A percentile compares a stretch with the other conserved stretches of the same genome.
Conservation (phyloP, 1,140 invertebrate species). For the Penaeus vannamei region DNA sequence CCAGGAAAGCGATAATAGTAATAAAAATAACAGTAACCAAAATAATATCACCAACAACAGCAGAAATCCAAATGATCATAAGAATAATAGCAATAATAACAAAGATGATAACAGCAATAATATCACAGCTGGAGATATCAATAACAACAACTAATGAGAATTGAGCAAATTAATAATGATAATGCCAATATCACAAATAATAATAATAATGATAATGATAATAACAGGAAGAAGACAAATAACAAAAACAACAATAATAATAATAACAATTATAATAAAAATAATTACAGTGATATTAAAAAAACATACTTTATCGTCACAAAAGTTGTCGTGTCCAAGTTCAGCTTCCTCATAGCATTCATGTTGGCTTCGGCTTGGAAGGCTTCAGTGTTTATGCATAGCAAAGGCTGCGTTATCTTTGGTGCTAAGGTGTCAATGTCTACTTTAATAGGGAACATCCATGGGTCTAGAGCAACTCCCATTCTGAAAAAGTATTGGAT, state of each 20-base stretch:
- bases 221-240: not conserved
- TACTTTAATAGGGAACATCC: conserved; percentile 80
- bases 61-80: not conserved
- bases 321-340: conserved; percentile 67
- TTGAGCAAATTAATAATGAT: not conserved
- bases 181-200: not conserved
- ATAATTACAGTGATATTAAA: conserved; percentile 70
- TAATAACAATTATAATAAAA: not conserved
- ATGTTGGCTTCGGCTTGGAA: conserved; percentile 79
- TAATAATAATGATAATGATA: not conserved
- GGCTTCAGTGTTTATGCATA: conserved; percentile 80
- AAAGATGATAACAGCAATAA: not conserved
- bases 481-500: conserved; percentile 70
- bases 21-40: not conserved
- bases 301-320: conserved; percentile 69
- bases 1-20: no score
- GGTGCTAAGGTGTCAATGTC: conserved; percentile 73
- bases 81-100: conserved; percentile 6
- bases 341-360: conserved; percentile 74
- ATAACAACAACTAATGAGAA: no score
- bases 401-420: conserved; percentile 75
- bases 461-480: conserved; percentile 78
- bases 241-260: not conserved
- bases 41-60: not conserved
- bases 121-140: not conserved